A percentile compares a stretch with the other conserved stretches of the same genome.
phyloP scores from a whole-genome alignment of 2,113 vertebrate species.

The Psittacara wagleri region DNA sequence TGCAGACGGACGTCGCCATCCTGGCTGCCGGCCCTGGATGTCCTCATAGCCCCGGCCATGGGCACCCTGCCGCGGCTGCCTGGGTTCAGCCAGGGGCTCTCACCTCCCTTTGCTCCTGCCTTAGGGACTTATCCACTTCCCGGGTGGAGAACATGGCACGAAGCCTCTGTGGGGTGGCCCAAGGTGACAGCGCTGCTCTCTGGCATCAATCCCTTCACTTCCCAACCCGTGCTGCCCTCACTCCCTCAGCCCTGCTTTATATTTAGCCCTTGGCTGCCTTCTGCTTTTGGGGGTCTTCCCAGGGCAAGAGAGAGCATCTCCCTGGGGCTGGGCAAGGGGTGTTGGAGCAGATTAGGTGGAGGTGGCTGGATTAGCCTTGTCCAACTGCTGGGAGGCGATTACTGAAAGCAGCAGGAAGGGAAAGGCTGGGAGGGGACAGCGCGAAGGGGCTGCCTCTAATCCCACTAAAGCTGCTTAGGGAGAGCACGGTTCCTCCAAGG shows the following conservation, averaged over 20 bases:
- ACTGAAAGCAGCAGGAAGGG: constrained; percentile 14
- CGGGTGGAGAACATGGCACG: fast-evolving
- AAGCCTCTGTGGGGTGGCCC: neutral
- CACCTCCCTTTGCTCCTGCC: neutral
- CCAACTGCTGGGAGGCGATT: constrained; percentile 41
- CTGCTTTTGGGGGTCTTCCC: neutral
- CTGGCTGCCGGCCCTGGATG: neutral
- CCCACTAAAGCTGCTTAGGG: constrained; percentile 36
- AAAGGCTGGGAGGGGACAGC: constrained; percentile 38
- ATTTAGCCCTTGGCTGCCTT: constrained; percentile 1
- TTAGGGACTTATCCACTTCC: fast-evolving
- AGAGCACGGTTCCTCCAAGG: constrained; percentile 4
- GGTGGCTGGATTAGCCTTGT: constrained; percentile 43
- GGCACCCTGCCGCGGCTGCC: neutral
- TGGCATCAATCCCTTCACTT: constrained; percentile 13
- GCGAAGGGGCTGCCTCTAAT: constrained; percentile 21
- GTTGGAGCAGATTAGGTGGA: constrained; percentile 27
- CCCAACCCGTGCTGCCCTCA: neutral
- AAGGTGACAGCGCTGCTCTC: neutral
- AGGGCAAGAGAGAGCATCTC: neutral
- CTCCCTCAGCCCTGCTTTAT: neutral
- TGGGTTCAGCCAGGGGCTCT: neutral
- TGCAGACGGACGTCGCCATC: neutral
- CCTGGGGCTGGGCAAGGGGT: neutral
- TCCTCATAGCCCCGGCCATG: fast-evolving